These are phyloP conservation scores for Tenthredo amoena DNA, from an alignment of 2,888 invertebrate species.

Conservation along the genomic window DNA sequence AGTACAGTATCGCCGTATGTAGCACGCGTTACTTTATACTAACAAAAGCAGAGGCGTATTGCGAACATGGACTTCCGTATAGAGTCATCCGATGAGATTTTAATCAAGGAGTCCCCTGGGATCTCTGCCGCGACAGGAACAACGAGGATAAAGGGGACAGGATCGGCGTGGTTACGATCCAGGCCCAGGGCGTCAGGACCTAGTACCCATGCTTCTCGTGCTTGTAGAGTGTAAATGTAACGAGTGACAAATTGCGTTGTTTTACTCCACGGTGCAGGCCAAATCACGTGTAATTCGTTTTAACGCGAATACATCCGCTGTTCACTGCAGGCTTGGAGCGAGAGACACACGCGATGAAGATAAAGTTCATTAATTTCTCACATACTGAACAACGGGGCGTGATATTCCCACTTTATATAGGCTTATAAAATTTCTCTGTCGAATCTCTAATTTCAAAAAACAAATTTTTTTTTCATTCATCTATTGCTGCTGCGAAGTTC, in stretches of 20 bases:
- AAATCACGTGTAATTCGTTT: conserved; percentile 43
- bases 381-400: conserved; percentile 3
- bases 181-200: conserved; percentile 24
- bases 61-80: background rate
- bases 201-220: background rate
- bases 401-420: background rate
- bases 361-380: conserved; percentile 35
- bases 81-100: conserved; percentile 58
- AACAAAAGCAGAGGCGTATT: conserved; percentile 17
- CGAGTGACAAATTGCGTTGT: conserved; percentile 40
- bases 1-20: background rate
- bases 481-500: background rate
- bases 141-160: conserved; percentile 34
- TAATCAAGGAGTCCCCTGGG: conserved; percentile 69
- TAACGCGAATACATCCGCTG: conserved; percentile 35
- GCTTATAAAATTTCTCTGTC: background rate
- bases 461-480: background rate
- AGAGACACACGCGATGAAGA: conserved; percentile 40
- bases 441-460: background rate
- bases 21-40: background rate
- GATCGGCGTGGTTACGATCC: conserved; percentile 41
- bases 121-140: conserved; percentile 35
- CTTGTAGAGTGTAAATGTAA: conserved; percentile 22
- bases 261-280: conserved; percentile 26
- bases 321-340: conserved; percentile 11